Evolutionary conservation across 2,888 invertebrate species (phyloP).

Genomic region (Drosophila recens): DNA sequence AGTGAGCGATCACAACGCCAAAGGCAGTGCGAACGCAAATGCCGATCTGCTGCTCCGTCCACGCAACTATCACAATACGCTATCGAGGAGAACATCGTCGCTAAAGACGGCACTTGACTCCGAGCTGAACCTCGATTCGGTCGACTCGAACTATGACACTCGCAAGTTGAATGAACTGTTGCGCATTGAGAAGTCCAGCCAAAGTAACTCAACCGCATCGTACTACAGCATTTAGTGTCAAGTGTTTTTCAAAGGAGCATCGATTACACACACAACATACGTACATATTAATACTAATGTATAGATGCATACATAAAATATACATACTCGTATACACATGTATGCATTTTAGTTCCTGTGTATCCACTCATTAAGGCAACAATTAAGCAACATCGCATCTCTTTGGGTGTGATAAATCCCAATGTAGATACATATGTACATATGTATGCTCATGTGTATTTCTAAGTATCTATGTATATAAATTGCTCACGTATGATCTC

Average conservation of each 20-base stretch:
- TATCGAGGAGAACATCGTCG: background rate
- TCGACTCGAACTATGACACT: background rate
- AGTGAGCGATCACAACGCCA: fast-evolving
- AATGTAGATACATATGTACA: background rate
- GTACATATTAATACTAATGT: too few relatives aligned
- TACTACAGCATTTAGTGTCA: conserved; percentile 17
- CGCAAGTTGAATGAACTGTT: background rate
- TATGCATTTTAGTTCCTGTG: background rate
- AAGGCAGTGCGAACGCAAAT: too few relatives aligned
- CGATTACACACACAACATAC: background rate
- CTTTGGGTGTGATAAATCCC: conserved; percentile 16
- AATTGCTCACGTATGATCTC: too few relatives aligned
- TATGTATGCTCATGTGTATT: background rate
- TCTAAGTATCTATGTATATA: conserved; percentile 4
- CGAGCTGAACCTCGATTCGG: background rate
- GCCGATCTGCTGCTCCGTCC: conserved; percentile 3
- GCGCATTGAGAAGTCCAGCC: background rate
- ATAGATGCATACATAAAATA: background rate
- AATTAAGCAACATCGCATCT: conserved; percentile 15
- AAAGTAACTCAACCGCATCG: background rate
- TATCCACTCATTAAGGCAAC: conserved; percentile 12
- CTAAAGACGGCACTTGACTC: background rate
- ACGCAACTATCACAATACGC: background rate
- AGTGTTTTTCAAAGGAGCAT: background rate
- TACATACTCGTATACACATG: background rate